A percentile compares a stretch with the other conserved stretches of the same genome.
Conservation (phyloP, 2,888 invertebrate species). For the Clunio marinus region DNA sequence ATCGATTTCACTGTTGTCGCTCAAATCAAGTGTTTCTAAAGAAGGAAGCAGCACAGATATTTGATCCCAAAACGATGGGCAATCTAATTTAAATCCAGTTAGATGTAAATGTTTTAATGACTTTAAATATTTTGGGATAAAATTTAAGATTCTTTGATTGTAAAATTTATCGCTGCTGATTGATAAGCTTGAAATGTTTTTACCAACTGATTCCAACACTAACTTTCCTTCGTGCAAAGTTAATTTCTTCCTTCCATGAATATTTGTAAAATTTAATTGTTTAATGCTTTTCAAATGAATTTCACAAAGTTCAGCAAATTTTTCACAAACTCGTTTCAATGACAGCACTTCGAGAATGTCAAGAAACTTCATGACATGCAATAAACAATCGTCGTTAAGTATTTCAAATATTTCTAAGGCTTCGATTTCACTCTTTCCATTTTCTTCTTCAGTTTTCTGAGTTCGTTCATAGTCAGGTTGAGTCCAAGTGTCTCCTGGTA, state of each 20-base stretch:
- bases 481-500: slow-evolving; percentile 29
- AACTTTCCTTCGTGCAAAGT: slow-evolving; percentile 11
- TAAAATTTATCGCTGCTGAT: slow-evolving; percentile 33
- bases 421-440: background rate
- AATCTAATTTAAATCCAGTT: slow-evolving; percentile 25
- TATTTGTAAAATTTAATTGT: background rate
- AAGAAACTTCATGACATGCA: slow-evolving; percentile 13
- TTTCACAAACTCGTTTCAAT: slow-evolving; percentile 9
- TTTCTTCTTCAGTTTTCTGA: background rate
- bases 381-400: slow-evolving; percentile 29
- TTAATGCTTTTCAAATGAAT: slow-evolving; percentile 8
- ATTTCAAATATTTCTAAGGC: background rate
- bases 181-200: background rate
- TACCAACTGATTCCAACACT: background rate
- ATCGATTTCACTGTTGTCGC: slow-evolving; percentile 22
- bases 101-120: slow-evolving; percentile 4
- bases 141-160: slow-evolving; percentile 20
- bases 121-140: slow-evolving; percentile 27
- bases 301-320: slow-evolving; percentile 14
- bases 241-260: slow-evolving; percentile 7
- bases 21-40: slow-evolving; percentile 24
- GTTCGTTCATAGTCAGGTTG: slow-evolving; percentile 31
- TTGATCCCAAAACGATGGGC: background rate
- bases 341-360: slow-evolving; percentile 8
- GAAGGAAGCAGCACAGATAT: background rate